Conservation (phyloP, 1,140 invertebrate genomes). For the Atta cephalotes region DNA sequence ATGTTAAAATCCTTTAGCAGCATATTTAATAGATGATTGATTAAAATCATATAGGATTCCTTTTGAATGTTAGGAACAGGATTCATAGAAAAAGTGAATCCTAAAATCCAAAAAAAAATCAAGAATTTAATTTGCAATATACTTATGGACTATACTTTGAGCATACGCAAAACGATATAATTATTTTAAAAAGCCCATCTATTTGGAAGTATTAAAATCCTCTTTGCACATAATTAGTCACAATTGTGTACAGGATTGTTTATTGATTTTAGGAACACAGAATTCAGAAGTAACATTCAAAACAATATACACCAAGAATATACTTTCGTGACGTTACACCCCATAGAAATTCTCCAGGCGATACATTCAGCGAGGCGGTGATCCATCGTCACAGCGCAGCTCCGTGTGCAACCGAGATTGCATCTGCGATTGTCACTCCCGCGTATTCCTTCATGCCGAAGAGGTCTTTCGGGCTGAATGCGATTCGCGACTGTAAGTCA, state of each 20-base stretch:
- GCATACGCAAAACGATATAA: too few relatives aligned
- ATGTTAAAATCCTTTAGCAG: neutral
- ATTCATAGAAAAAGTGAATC: too few relatives aligned
- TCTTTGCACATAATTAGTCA: too few relatives aligned
- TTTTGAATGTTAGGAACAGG: too few relatives aligned
- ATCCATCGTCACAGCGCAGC: conserved; percentile 39
- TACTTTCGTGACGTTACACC: neutral
- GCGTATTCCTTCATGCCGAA: conserved; percentile 23
- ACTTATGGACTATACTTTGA: too few relatives aligned
- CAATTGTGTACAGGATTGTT: neutral
- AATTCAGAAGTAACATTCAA: neutral
- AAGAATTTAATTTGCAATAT: too few relatives aligned
- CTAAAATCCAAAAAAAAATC: too few relatives aligned
- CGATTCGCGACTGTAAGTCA: conserved; percentile 62
- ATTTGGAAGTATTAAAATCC: too few relatives aligned
- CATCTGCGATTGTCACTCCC: conserved; percentile 72
- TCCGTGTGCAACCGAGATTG: conserved; percentile 53
- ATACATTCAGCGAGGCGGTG: conserved; percentile 26
- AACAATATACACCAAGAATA: neutral
- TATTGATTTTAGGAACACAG: neutral
- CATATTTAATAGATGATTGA: neutral
- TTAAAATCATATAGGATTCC: too few relatives aligned
- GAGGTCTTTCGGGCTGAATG: conserved; percentile 57
- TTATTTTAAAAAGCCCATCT: too few relatives aligned
- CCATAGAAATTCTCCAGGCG: conserved; percentile 19